These are phyloP conservation scores for Caretta caretta DNA, from an alignment of 2,113 vertebrate genomes.

Conservation along the genomic window DNA sequence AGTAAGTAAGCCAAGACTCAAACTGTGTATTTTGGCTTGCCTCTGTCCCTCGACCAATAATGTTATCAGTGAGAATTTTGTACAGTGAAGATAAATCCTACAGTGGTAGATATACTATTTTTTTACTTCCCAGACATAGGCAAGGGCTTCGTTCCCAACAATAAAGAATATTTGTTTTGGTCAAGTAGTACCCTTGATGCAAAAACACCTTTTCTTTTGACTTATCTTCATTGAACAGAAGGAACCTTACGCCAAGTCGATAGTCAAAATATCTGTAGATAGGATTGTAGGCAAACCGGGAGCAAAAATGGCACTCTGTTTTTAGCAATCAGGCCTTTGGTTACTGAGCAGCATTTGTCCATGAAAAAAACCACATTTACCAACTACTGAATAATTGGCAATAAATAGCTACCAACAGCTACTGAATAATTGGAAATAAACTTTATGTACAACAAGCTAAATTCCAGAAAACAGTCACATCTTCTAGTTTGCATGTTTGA, in stretches of 20 bases:
- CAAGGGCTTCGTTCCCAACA: background rate
- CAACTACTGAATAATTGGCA: background rate
- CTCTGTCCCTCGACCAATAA: background rate
- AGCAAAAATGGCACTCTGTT: background rate
- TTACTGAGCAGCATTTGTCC: background rate
- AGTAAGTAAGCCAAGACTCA: background rate
- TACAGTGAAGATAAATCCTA: background rate
- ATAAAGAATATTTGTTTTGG: background rate
- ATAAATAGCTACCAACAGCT: background rate
- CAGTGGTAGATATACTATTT: background rate
- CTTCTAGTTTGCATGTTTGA: background rate
- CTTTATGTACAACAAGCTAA: background rate
- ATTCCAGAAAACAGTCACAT: background rate
- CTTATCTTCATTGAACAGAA: background rate
- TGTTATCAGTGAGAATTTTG: background rate
- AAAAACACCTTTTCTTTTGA: background rate
- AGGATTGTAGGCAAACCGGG: background rate
- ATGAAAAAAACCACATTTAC: background rate
- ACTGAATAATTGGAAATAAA: background rate
- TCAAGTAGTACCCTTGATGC: background rate
- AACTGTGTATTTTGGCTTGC: background rate
- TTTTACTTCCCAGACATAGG: background rate
- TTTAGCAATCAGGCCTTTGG: background rate
- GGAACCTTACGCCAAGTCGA: background rate
- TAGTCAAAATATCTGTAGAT: background rate